Evolutionary conservation across 2,888 invertebrate species (phyloP), one percentile per base, ranked within the genome.

Genomic region (Resseliella maxima): DNA sequence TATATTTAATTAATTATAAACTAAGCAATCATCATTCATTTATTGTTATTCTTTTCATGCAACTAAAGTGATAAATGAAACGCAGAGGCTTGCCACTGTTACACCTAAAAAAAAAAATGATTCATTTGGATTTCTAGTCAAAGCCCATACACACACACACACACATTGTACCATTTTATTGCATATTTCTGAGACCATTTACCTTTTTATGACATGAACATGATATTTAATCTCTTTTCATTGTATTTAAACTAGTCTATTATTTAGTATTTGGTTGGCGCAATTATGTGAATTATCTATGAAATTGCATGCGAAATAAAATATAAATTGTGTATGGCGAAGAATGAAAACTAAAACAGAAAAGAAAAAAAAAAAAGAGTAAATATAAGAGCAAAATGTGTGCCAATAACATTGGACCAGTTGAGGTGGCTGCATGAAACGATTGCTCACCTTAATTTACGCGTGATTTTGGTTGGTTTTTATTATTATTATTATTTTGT

Each of bases 231-330:
- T 81, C 38, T 83, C 12, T 83, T 6, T 38, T 38, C 72, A 72
- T 64, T 64, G 64, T 64, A 15, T 5, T 64, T 81, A 6, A 3
- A 8, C 10, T 18, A 2, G 81, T 41, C 38, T 38, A 24, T 8
- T 24, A 38, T 83, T 83, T 27, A 83, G 38, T 8, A 35, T 81
- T 35, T 18, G 35, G 36, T 81, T 83, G 41, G 24, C 38, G 83
- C 36, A 38, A 83, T 83, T 38, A 83, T 83, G 41, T 83, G 83
- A 83, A 83, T 38, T 83, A 83, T 83, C 8, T 83, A n/a, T 6
- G 24, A 59, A 72, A 72, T 31, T 72, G 27, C 72, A 31, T 27
- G n/a, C 6, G 6, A 72, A 72, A 31, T 24, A 12, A 31, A 72
- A 31, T 31, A 72, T 12, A 27, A 35, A 72, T 2, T 0, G 31